phyloP scores from a whole-genome alignment of 2,113 vertebrate genomes.

The Callospermophilus lateralis region DNA sequence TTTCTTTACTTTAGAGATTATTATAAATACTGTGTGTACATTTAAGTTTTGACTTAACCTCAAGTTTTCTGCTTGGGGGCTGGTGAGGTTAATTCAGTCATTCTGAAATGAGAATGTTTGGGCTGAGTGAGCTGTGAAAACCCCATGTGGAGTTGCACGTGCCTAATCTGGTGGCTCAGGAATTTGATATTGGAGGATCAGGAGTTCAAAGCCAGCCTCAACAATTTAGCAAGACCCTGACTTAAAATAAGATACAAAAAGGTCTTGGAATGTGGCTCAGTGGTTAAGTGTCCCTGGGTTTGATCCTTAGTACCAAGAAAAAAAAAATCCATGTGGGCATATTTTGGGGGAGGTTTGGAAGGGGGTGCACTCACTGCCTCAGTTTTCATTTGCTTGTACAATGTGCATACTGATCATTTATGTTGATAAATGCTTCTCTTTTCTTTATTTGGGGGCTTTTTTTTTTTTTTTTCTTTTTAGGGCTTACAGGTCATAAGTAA shows the following conservation, averaged over 20 bases:
- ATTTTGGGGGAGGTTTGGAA: not conserved
- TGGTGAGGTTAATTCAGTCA: not conserved
- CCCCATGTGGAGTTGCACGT: no score
- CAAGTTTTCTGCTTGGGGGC: not conserved
- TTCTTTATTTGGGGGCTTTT: not conserved
- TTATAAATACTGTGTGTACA: constrained; percentile 48
- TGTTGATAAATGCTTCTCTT: not conserved
- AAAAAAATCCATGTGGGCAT: not conserved
- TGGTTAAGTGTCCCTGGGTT: no score
- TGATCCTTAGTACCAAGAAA: no score
- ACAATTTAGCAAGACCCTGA: no score
- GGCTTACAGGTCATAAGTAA: not conserved
- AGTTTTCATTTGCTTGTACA: not conserved
- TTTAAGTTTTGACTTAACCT: not conserved
- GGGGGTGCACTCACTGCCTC: not conserved
- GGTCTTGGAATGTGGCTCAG: no score
- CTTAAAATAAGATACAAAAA: no score
- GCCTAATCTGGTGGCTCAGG: no score
- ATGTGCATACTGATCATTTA: not conserved
- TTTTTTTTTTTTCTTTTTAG: not conserved
- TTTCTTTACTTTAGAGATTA: constrained; percentile 24
- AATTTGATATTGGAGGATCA: no score
- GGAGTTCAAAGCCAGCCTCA: no score
- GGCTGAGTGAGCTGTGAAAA: not conserved
- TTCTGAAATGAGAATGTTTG: not conserved